These are phyloP conservation scores for Phthorimaea operculella DNA, from an alignment of 1,140 invertebrate species.

Conservation along the genomic window DNA sequence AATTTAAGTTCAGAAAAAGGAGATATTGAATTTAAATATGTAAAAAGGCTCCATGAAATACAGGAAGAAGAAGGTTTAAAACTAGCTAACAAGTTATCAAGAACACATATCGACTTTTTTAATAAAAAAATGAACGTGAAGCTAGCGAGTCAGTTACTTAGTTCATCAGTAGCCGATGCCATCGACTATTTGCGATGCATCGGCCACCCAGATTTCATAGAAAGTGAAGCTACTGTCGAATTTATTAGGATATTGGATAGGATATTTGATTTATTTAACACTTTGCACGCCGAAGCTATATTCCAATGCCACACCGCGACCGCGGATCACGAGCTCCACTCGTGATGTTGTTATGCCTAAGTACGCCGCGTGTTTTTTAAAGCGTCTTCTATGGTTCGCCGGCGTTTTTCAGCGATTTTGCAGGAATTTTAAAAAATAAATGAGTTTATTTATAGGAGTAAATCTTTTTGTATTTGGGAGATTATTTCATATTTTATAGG, in stretches of 20 bases:
- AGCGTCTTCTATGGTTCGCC: too few relatives aligned
- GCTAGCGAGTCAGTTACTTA: constrained; percentile 29
- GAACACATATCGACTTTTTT: constrained; percentile 20
- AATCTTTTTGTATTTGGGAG: too few relatives aligned
- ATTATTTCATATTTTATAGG: too few relatives aligned
- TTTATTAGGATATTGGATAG: constrained; percentile 29
- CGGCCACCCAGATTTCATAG: constrained; percentile 16
- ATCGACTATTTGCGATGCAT: constrained; percentile 35
- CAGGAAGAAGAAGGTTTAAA: constrained; percentile 29
- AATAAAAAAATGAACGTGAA: constrained; percentile 31
- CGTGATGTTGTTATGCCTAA: too few relatives aligned
- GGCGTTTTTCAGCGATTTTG: too few relatives aligned
- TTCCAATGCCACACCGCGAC: too few relatives aligned
- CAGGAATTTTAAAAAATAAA: too few relatives aligned
- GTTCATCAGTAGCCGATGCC: constrained; percentile 28
- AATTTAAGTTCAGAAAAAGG: constrained; percentile 13
- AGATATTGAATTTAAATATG: constrained; percentile 22
- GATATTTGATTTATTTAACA: constrained; percentile 33
- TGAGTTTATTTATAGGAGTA: too few relatives aligned
- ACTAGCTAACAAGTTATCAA: constrained; percentile 21
- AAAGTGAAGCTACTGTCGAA: constrained; percentile 23
- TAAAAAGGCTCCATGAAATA: constrained; percentile 19
- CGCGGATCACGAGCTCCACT: too few relatives aligned
- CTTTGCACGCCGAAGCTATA: too few relatives aligned
- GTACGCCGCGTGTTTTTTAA: too few relatives aligned